Percentiles rank a stretch among this genome's conserved stretches.
Conservation (phyloP, 2,888 invertebrate genomes). For the Stegana nigrithorax region DNA sequence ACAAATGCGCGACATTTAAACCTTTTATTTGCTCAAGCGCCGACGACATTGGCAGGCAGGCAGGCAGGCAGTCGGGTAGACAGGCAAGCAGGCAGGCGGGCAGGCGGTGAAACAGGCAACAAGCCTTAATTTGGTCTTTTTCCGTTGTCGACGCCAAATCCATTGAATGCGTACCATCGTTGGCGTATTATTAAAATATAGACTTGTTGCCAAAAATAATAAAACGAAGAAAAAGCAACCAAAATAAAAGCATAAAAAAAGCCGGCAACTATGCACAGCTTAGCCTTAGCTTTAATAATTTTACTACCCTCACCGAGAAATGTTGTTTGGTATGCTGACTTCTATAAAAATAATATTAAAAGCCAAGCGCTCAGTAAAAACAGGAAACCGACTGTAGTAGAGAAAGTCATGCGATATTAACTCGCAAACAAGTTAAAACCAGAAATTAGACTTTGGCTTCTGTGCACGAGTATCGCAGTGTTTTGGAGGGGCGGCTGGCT, state of each 20-base stretch:
- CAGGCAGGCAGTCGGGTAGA: background rate
- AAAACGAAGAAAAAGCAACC: background rate
- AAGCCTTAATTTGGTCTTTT: conserved; percentile 20
- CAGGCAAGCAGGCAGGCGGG: background rate
- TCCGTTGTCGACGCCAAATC: conserved; percentile 14
- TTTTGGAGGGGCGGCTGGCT: conserved; percentile 1
- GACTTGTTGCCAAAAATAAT: background rate
- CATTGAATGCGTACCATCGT: conserved; percentile 15
- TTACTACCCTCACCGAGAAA: conserved; percentile 1
- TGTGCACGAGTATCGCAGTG: conserved; percentile 9
- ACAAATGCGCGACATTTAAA: conserved; percentile 58
- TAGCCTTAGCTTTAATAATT: conserved; percentile 12
- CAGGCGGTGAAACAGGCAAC: background rate
- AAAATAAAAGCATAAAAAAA: background rate
- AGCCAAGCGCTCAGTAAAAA: background rate
- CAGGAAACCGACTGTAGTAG: conserved; percentile 20
- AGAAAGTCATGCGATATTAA: conserved; percentile 53
- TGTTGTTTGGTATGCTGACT: background rate
- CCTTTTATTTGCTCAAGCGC: conserved; percentile 43
- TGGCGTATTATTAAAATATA: conserved; percentile 10
- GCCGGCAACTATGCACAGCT: background rate
- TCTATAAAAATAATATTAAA: conserved; percentile 6
- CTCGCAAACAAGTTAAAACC: conserved; percentile 34
- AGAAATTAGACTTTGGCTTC: conserved; percentile 34
- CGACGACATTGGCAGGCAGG: background rate